Percentiles rank a stretch among this genome's conserved stretches.
These are phyloP conservation scores for Drosophila colorata DNA, from an alignment of 2,888 invertebrate genomes.

Conservation along the genomic window DNA sequence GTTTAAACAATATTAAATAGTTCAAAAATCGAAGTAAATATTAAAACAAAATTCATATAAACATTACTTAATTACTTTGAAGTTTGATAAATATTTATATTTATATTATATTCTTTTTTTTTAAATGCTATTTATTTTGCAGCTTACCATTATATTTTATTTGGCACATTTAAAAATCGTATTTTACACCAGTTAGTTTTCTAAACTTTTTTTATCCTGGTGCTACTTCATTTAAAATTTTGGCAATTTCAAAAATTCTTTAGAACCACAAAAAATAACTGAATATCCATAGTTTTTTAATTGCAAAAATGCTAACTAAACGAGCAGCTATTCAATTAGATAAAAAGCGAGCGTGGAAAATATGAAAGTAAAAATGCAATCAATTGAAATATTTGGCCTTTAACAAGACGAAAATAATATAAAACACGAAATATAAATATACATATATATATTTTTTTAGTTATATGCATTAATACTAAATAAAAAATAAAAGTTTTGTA, in stretches of 20 bases:
- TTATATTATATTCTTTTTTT: background rate
- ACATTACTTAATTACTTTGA: background rate
- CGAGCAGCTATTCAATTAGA: constrained; percentile 13
- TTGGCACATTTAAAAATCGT: background rate
- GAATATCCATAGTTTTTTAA: constrained; percentile 3
- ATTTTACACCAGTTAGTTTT: background rate
- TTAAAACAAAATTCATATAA: no score
- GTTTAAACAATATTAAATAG: no score
- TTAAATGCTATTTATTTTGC: background rate
- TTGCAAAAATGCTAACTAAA: constrained; percentile 6
- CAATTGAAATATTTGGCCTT: constrained; percentile 4
- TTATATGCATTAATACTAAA: background rate
- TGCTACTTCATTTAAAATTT: background rate
- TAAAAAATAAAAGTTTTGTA: background rate
- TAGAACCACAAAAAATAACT: background rate
- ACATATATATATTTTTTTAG: background rate
- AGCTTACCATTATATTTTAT: background rate
- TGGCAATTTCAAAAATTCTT: constrained; percentile 3
- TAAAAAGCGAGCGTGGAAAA: background rate
- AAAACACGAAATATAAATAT: background rate
- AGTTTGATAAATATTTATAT: background rate
- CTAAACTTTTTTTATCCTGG: background rate
- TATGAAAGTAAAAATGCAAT: constrained; percentile 11
- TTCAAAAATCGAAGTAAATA: no score
- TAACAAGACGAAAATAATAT: background rate